A percentile compares a stretch with the other conserved stretches of the same genome.
These are phyloP conservation scores for Oryzias javanicus DNA, from an alignment of 2,113 vertebrate species.

Conservation along the genomic window DNA sequence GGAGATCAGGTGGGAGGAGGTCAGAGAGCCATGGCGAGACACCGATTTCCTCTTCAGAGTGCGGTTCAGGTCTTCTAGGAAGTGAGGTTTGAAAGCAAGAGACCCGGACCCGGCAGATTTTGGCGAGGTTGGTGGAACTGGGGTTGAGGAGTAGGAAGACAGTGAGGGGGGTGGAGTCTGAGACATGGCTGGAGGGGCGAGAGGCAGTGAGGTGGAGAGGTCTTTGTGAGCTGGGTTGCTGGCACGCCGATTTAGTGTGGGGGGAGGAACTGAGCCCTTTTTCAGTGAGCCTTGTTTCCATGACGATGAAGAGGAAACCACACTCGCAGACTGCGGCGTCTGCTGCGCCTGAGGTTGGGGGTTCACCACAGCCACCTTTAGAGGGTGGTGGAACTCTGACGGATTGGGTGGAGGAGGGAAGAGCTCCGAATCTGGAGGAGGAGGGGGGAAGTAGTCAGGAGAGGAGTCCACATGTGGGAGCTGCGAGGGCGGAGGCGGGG, in stretches of 20 bases:
- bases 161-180: constrained; percentile 73
- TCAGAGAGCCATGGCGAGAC: constrained; percentile 89
- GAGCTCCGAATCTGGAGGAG: constrained; percentile 87
- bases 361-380: constrained; percentile 92
- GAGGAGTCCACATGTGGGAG: constrained; percentile 77
- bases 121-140: constrained; percentile 87
- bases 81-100: constrained; percentile 89
- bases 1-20: constrained; percentile 78
- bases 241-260: constrained; percentile 82
- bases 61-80: constrained; percentile 97
- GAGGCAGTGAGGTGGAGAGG: constrained; percentile 33
- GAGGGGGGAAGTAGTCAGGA: constrained; percentile 76
- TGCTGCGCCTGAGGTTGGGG: constrained; percentile 86
- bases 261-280: constrained; percentile 79
- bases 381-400: constrained; percentile 84
- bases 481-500: constrained; percentile 76
- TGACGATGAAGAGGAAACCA: constrained; percentile 12
- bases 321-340: constrained; percentile 12
- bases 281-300: constrained; percentile 87
- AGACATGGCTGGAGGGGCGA: constrained; percentile 64
- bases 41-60: constrained; percentile 97
- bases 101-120: constrained; percentile 73
- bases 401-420: constrained; percentile 83
- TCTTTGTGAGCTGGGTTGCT: constrained; percentile 79
- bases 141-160: constrained; percentile 62